These are phyloP conservation scores for Falco naumanni DNA, from an alignment of 2,797 vertebrate species.

Conservation along the genomic window DNA sequence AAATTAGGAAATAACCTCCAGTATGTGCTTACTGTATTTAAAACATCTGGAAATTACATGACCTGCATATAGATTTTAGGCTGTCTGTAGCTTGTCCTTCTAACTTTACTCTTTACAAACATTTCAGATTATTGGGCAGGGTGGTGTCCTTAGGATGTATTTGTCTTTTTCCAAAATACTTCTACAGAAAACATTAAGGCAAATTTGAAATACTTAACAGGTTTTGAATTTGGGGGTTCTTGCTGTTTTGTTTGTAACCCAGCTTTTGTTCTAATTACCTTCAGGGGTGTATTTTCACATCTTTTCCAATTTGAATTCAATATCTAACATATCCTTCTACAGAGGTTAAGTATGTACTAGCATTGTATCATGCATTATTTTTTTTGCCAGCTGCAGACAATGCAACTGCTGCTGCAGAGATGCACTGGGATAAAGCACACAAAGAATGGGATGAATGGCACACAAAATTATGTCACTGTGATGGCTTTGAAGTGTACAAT, in stretches of 20 bases:
- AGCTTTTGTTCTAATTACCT: neutral
- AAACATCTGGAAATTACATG: conserved; percentile 35
- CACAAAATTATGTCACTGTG: neutral
- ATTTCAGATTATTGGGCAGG: neutral
- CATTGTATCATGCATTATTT: neutral
- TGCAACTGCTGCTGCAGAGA: neutral
- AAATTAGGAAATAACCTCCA: conserved; percentile 22
- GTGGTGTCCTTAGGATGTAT: neutral
- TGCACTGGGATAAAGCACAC: rapidly evolving
- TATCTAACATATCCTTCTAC: neutral
- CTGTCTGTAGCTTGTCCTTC: neutral
- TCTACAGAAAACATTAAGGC: neutral
- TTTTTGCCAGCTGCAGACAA: neutral
- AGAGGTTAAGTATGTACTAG: neutral
- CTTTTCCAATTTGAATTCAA: neutral
- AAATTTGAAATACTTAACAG: neutral
- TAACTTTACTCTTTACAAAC: neutral
- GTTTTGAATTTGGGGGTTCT: neutral
- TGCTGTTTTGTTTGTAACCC: neutral
- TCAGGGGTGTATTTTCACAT: neutral
- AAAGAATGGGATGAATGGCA: neutral
- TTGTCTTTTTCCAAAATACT: neutral
- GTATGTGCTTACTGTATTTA: neutral
- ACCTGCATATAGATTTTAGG: conserved; percentile 1
- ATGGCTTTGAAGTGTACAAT: neutral